phyloP scores from a whole-genome alignment of 2,888 invertebrate genomes.

The Metallyticus violacea region DNA sequence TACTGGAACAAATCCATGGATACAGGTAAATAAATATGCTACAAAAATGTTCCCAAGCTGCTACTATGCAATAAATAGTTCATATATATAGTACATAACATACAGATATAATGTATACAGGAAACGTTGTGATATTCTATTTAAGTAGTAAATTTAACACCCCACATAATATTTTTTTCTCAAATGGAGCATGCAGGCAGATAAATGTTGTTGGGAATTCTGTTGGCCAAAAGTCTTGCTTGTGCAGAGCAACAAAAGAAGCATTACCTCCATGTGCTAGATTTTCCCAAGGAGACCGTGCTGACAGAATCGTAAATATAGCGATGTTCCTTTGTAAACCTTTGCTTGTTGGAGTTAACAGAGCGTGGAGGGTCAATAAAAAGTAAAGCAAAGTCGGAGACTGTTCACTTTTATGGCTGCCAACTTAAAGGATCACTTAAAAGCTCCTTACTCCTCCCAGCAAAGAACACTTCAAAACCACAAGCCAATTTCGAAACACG shows the following conservation, averaged over 20 bases:
- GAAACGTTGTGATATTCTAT: too few relatives aligned
- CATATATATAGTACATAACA: too few relatives aligned
- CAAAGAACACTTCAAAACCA: neutral
- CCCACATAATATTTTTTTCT: too few relatives aligned
- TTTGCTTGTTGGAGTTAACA: neutral
- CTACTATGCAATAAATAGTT: too few relatives aligned
- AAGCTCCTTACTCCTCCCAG: neutral
- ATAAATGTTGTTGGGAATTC: too few relatives aligned
- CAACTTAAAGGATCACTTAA: neutral
- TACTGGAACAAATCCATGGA: too few relatives aligned
- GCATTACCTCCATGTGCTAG: neutral
- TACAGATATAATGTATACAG: too few relatives aligned
- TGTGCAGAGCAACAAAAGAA: neutral
- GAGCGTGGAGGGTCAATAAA: neutral
- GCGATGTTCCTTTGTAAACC: neutral
- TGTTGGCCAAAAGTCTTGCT: too few relatives aligned
- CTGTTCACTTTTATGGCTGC: neutral
- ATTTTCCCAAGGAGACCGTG: neutral
- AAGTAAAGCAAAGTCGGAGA: neutral
- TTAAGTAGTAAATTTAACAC: too few relatives aligned
- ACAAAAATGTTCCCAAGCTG: too few relatives aligned
- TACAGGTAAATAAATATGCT: too few relatives aligned
- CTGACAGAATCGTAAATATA: neutral
- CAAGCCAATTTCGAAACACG: neutral
- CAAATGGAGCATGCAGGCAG: too few relatives aligned